A percentile compares a stretch with the other conserved stretches of the same genome.
Conservation (phyloP, 2,113 vertebrate species). For the Pseudonaja textilis region DNA sequence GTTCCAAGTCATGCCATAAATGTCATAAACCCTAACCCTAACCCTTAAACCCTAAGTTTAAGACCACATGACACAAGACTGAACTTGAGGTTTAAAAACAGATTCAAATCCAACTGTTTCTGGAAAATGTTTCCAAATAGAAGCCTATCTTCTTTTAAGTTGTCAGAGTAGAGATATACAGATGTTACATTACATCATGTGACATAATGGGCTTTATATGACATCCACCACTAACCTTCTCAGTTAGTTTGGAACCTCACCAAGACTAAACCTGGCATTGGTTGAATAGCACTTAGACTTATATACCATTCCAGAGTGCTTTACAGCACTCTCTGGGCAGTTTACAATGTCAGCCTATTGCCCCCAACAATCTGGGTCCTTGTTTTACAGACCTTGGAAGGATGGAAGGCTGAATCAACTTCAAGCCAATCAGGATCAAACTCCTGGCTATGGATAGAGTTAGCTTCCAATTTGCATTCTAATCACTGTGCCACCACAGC, state of each 20-base stretch:
- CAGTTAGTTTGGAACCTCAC: neutral
- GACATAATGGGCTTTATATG: neutral
- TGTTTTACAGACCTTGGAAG: neutral
- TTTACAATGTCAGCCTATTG: neutral
- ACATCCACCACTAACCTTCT: neutral
- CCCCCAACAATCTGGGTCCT: neutral
- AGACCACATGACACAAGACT: neutral
- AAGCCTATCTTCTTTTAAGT: neutral
- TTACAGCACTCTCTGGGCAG: neutral
- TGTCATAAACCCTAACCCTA: too few relatives aligned
- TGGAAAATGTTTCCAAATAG: neutral
- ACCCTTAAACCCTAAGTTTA: too few relatives aligned
- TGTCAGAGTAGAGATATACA: neutral
- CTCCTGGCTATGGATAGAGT: neutral
- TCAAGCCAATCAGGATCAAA: neutral
- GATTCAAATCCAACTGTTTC: neutral
- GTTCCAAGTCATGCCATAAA: neutral
- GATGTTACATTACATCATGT: neutral
- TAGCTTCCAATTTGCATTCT: neutral
- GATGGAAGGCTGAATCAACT: neutral
- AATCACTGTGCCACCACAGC: neutral
- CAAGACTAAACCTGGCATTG: neutral
- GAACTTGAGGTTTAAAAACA: neutral
- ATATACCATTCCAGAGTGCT: neutral
- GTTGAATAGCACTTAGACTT: neutral